These are phyloP conservation scores for Coenonympha arcania DNA, from an alignment of 2,888 invertebrate species.

Conservation along the genomic window DNA sequence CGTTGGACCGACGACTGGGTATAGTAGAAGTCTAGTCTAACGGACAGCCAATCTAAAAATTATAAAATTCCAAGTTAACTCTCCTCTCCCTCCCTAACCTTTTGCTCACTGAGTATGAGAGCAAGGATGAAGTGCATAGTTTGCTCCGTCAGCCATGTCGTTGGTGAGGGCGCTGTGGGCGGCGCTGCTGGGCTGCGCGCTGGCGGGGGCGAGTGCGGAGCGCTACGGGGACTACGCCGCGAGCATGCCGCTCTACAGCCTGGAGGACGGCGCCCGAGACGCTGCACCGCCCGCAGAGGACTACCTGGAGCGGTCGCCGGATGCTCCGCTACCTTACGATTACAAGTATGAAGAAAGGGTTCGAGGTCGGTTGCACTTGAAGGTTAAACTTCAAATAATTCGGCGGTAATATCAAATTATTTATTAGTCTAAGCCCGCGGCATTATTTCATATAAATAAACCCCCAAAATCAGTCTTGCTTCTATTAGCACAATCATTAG, in stretches of 20 bases:
- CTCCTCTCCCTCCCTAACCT: no score
- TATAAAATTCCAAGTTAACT: no score
- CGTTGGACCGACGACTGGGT: no score
- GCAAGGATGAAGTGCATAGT: no score
- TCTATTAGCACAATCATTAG: no score
- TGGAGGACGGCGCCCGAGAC: slow-evolving; percentile 39
- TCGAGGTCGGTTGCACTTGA: slow-evolving; percentile 31
- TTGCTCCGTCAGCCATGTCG: no score
- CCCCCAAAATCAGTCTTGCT: no score
- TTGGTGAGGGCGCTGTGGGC: slow-evolving; percentile 31
- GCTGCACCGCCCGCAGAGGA: slow-evolving; percentile 34
- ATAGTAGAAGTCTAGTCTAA: no score
- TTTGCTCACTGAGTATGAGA: no score
- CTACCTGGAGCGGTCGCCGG: slow-evolving; percentile 47
- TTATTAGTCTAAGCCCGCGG: not conserved
- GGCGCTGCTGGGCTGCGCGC: slow-evolving; percentile 36
- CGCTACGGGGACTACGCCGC: slow-evolving; percentile 50
- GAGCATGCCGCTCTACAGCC: slow-evolving; percentile 52
- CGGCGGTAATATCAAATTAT: not conserved
- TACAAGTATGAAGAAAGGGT: slow-evolving; percentile 52
- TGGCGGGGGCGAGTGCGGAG: slow-evolving; percentile 31
- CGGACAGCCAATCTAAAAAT: no score
- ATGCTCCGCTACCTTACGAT: slow-evolving; percentile 46
- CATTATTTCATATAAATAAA: no score
- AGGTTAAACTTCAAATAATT: not conserved